A percentile compares a stretch with the other conserved stretches of the same genome.
These are phyloP conservation scores for Pygoscelis adeliae DNA, from an alignment of 2,113 vertebrate species.

Conservation along the genomic window DNA sequence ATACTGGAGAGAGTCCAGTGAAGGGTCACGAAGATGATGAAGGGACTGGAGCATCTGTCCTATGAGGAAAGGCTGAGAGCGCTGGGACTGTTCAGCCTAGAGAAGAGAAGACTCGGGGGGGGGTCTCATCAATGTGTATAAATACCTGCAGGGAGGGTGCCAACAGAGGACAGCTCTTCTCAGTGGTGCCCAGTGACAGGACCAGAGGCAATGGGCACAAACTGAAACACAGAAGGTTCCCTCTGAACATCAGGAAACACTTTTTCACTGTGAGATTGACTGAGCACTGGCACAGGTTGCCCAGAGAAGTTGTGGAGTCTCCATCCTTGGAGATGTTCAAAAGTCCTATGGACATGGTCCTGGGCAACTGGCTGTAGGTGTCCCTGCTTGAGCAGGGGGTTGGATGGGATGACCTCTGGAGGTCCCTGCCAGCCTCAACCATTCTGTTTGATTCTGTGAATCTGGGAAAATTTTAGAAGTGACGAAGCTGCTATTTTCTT, in stretches of 20 bases:
- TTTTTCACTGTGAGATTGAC: background rate
- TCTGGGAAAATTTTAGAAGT: background rate
- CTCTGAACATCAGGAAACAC: background rate
- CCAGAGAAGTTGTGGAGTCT: background rate
- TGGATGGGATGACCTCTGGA: accelerated
- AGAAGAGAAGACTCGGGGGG: too few species aligned
- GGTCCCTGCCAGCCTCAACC: background rate
- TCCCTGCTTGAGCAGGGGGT: background rate
- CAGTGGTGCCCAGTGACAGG: background rate
- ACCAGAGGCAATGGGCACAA: background rate
- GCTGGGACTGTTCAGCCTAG: background rate
- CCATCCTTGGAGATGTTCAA: background rate
- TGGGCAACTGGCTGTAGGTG: background rate
- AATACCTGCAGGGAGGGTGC: background rate
- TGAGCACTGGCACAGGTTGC: background rate
- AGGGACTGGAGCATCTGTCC: background rate
- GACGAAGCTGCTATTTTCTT: background rate
- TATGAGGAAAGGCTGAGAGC: background rate
- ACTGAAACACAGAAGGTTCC: background rate
- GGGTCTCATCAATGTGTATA: background rate
- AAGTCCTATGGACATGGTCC: background rate
- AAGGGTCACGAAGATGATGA: background rate
- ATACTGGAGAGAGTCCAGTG: background rate
- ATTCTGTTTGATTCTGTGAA: background rate
- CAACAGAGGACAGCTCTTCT: background rate